These are phyloP conservation scores for Rhingia campestris DNA, from an alignment of 2,888 invertebrate species.

Conservation along the genomic window DNA sequence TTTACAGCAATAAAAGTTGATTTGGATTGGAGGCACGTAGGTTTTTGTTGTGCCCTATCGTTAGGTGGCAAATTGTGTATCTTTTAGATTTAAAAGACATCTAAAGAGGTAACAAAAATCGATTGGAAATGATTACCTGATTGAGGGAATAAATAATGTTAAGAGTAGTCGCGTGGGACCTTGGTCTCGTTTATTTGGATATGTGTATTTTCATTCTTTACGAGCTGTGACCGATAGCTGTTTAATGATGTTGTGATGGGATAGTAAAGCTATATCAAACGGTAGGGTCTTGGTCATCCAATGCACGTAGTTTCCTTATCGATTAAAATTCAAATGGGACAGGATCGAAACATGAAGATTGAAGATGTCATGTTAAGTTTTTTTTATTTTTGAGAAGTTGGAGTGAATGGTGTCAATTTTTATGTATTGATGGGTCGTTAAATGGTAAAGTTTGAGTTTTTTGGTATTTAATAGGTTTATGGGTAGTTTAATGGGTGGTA, in stretches of 20 bases:
- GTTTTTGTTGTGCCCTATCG: not conserved
- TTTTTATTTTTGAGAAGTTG: not conserved
- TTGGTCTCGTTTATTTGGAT: conserved; percentile 26
- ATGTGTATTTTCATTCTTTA: conserved; percentile 16
- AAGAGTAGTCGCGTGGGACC: conserved; percentile 29
- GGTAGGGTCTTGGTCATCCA: conserved; percentile 33
- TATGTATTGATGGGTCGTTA: conserved; percentile 3
- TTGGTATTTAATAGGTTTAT: not conserved
- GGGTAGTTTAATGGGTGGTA: too few relatives aligned
- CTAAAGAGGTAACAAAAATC: conserved; percentile 30
- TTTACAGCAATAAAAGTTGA: conserved; percentile 53
- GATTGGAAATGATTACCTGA: conserved; percentile 31
- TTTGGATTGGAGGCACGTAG: conserved; percentile 52
- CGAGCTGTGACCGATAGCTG: conserved; percentile 38
- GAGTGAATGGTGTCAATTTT: conserved; percentile 24
- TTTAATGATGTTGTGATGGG: conserved; percentile 27
- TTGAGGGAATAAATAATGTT: conserved; percentile 17
- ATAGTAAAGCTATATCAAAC: conserved; percentile 9
- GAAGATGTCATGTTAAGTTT: not conserved
- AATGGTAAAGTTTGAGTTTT: not conserved
- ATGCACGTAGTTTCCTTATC: conserved; percentile 23
- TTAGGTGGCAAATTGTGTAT: conserved; percentile 46
- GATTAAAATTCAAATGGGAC: conserved; percentile 27
- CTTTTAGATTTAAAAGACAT: conserved; percentile 29
- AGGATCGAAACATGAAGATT: not conserved